These are phyloP conservation scores for Ametastegia equiseti DNA, from an alignment of 2,888 invertebrate genomes.

Conservation along the genomic window DNA sequence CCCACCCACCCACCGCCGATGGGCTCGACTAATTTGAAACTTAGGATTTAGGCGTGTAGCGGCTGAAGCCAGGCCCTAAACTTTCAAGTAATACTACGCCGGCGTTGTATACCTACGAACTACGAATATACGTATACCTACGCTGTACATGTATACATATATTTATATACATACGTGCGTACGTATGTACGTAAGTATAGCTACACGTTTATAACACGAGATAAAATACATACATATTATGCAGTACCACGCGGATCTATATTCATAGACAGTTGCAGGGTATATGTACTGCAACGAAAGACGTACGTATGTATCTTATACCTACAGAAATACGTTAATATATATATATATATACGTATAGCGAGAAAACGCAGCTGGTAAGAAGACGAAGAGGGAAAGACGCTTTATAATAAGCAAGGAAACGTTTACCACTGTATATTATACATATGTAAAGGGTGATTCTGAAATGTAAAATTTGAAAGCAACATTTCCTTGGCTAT, in stretches of 20 bases:
- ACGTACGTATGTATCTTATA: not conserved
- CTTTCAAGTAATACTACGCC: slow-evolving; percentile 2
- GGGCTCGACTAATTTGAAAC: slow-evolving; percentile 38
- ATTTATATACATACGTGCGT: no score
- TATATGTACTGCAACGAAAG: no score
- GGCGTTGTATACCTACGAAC: not conserved
- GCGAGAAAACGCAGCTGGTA: slow-evolving; percentile 45
- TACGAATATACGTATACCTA: not conserved
- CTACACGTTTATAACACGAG: not conserved
- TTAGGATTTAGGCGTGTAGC: slow-evolving; percentile 30
- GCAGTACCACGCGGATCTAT: no score
- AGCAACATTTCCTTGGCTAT: no score
- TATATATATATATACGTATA: not conserved
- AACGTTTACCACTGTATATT: not conserved
- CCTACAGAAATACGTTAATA: not conserved
- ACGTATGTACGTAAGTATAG: no score
- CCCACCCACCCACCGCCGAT: not conserved
- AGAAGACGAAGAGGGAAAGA: not conserved
- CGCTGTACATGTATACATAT: slow-evolving; percentile 14
- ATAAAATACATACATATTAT: no score
- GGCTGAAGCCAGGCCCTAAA: slow-evolving; percentile 14
- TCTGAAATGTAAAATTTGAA: not conserved
- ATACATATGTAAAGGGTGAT: not conserved
- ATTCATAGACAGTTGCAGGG: no score
- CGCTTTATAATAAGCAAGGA: not conserved